These are phyloP conservation scores for Pachyuromys duprasi DNA, from an alignment of 2,797 vertebrate species.

Conservation along the genomic window DNA sequence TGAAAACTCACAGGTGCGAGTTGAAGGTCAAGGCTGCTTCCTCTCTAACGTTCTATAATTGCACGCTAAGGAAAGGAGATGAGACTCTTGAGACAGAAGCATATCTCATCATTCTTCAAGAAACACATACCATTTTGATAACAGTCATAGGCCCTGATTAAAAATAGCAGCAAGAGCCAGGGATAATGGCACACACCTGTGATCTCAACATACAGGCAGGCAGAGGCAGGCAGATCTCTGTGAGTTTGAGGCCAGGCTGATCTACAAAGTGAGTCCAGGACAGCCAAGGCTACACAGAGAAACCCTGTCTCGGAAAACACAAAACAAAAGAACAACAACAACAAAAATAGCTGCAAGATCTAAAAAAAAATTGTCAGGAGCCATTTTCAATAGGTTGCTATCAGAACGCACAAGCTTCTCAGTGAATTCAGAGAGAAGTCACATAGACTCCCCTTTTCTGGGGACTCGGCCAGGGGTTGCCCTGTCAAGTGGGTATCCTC, in stretches of 20 bases:
- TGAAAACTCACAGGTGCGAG: not conserved
- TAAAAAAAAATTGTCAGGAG: not conserved
- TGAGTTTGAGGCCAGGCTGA: no score
- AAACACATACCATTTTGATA: not conserved
- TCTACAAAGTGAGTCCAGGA: no score
- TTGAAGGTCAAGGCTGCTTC: not conserved
- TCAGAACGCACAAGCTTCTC: not conserved
- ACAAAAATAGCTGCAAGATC: not conserved
- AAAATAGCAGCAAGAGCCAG: no score
- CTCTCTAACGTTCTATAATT: not conserved
- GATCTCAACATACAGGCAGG: no score
- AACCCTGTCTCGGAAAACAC: no score
- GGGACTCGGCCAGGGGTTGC: not conserved
- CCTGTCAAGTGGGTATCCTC: not conserved
- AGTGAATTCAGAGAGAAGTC: not conserved
- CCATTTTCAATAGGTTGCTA: not conserved
- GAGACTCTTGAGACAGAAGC: not conserved
- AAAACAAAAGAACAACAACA: no score
- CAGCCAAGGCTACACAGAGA: no score
- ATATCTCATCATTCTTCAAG: not conserved
- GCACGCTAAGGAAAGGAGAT: not conserved
- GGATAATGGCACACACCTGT: no score
- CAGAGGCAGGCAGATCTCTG: no score
- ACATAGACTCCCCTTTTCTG: not conserved
- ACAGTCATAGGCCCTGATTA: not conserved